Conservation (phyloP, 2,797 vertebrate genomes). For the Macropodus opercularis region DNA sequence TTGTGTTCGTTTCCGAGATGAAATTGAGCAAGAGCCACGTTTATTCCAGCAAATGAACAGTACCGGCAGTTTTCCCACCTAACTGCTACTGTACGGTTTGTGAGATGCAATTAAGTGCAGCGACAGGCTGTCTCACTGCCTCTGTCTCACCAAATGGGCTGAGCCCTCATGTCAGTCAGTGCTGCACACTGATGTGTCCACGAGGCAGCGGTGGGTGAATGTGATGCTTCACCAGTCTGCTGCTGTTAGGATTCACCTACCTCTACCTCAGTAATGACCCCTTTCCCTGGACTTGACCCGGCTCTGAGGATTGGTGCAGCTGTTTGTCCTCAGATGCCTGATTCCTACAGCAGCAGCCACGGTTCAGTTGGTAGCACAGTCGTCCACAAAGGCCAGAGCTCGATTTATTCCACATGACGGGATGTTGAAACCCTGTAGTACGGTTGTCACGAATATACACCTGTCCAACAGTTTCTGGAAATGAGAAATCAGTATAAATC, state of each 20-base stretch:
- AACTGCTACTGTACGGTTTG: no score
- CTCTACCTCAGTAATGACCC: background rate
- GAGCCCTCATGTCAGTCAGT: background rate
- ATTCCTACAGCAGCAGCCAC: background rate
- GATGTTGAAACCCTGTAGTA: no score
- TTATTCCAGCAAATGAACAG: no score
- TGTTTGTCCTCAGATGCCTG: background rate
- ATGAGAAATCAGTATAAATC: background rate
- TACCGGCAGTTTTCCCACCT: no score
- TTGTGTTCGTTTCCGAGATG: no score
- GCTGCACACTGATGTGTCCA: background rate
- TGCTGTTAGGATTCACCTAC: background rate
- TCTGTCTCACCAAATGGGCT: background rate
- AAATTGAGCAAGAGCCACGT: no score
- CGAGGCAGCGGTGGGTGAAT: background rate
- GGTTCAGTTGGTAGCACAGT: no score
- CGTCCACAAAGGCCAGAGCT: no score
- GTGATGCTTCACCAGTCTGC: background rate
- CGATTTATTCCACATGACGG: no score
- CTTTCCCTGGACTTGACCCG: background rate
- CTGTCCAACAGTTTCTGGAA: no score
- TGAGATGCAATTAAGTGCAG: no score
- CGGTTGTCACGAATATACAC: no score
- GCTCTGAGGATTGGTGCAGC: background rate
- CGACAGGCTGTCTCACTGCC: slow-evolving; percentile 13